Evolutionary conservation across 2,888 invertebrate genomes (phyloP).

Genomic region (Operophtera brumata): DNA sequence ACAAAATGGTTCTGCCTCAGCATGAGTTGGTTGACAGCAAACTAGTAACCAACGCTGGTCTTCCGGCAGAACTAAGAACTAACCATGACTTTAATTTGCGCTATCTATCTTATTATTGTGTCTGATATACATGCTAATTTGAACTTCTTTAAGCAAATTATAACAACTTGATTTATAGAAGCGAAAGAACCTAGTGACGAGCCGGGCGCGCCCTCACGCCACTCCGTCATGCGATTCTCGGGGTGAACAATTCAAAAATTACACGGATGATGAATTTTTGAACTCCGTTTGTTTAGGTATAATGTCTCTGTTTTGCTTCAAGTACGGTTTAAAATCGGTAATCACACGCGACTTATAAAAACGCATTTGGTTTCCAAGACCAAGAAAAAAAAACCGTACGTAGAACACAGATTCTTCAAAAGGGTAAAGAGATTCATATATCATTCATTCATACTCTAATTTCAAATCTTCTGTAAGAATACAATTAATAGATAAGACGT

Average conservation of each 20-base stretch:
- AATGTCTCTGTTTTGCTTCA: conserved; percentile 15
- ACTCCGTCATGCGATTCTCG: conserved; percentile 27
- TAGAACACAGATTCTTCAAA: too few species aligned
- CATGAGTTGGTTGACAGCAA: too few species aligned
- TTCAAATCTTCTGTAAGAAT: too few species aligned
- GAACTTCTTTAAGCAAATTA: conserved; percentile 58
- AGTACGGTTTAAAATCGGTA: conserved; percentile 5
- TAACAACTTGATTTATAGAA: conserved; percentile 59
- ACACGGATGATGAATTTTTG: background rate
- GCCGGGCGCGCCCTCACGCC: conserved; percentile 47
- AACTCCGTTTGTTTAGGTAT: background rate
- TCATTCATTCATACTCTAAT: too few species aligned
- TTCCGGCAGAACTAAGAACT: too few species aligned
- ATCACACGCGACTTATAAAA: conserved; percentile 14
- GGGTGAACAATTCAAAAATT: conserved; percentile 18
- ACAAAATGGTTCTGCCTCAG: too few species aligned
- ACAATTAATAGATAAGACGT: too few species aligned
- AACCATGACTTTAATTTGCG: too few species aligned
- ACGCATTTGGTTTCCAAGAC: conserved; percentile 5
- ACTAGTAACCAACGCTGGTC: too few species aligned
- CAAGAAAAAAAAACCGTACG: too few species aligned
- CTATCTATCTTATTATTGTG: background rate
- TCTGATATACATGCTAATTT: conserved; percentile 43
- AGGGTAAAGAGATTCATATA: too few species aligned
- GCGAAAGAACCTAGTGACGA: conserved; percentile 50